Conservation (phyloP, 2,113 vertebrate species). For the Passer domesticus region DNA sequence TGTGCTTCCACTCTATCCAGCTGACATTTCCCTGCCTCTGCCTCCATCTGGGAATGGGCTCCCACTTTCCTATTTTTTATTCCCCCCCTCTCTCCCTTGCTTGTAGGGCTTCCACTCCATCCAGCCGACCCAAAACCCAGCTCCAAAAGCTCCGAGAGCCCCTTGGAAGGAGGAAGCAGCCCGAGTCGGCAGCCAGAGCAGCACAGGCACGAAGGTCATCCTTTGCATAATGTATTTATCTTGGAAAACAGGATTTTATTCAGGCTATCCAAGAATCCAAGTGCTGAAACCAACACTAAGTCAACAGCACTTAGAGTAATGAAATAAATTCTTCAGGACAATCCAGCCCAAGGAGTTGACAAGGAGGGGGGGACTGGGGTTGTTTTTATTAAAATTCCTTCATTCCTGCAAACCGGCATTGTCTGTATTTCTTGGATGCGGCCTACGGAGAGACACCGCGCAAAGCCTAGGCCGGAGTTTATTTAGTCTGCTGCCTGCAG, state of each 20-base stretch:
- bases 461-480: slow-evolving; percentile 79
- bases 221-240: slow-evolving; percentile 79
- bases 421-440: slow-evolving; percentile 86
- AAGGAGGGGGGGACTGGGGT: slow-evolving; percentile 64
- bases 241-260: slow-evolving; percentile 73
- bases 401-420: slow-evolving; percentile 77
- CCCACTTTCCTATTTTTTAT: neutral
- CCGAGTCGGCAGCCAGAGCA: slow-evolving; percentile 58
- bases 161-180: slow-evolving; percentile 32
- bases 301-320: slow-evolving; percentile 81
- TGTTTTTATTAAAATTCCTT: slow-evolving; percentile 91
- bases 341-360: slow-evolving; percentile 69
- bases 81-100: neutral
- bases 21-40: neutral
- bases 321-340: slow-evolving; percentile 79
- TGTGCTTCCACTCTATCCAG: neutral
- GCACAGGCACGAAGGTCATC: slow-evolving; percentile 71
- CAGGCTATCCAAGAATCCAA: slow-evolving; percentile 78
- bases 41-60: neutral
- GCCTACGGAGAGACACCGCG: slow-evolving; percentile 64
- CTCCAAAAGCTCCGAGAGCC: neutral
- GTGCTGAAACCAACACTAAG: slow-evolving; percentile 83
- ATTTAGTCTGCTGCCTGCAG: slow-evolving; percentile 82
- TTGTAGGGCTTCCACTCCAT: neutral
- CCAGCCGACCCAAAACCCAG: neutral